These are phyloP conservation scores for Gonocerus acuteangulatus DNA, from an alignment of 2,888 invertebrate genomes.

Conservation along the genomic window DNA sequence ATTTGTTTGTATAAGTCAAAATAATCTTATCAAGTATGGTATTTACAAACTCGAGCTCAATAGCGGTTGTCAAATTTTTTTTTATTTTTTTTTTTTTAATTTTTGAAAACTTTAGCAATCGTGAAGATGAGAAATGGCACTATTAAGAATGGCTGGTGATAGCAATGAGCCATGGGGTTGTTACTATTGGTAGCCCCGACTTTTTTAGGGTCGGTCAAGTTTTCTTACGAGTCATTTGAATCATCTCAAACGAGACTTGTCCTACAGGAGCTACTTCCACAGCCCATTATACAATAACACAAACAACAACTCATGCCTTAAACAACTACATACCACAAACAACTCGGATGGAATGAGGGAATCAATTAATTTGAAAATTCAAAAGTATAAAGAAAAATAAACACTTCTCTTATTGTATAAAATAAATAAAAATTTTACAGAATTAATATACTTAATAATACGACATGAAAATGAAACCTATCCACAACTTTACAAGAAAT, in stretches of 20 bases:
- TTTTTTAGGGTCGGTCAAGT: slow-evolving; percentile 24
- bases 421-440: slow-evolving; percentile 9
- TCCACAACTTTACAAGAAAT: neutral
- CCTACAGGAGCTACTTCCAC: slow-evolving; percentile 7
- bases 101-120: neutral
- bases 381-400: too few relatives aligned
- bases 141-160: slow-evolving; percentile 12
- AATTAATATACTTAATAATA: slow-evolving; percentile 8
- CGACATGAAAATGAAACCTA: neutral
- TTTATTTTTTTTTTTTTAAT: neutral
- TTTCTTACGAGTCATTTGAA: slow-evolving; percentile 25
- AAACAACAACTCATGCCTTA: neutral
- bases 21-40: neutral
- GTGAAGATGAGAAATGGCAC: slow-evolving; percentile 14
- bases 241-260: slow-evolving; percentile 27
- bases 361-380: neutral
- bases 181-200: slow-evolving; percentile 9
- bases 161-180: neutral
- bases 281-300: neutral
- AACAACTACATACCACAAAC: slow-evolving; percentile 4
- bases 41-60: neutral
- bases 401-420: slow-evolving; percentile 1
- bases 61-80: neutral
- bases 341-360: neutral
- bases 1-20: slow-evolving; percentile 1